These are phyloP conservation scores for Masticophis lateralis DNA, from an alignment of 2,797 vertebrate species.

Conservation along the genomic window DNA sequence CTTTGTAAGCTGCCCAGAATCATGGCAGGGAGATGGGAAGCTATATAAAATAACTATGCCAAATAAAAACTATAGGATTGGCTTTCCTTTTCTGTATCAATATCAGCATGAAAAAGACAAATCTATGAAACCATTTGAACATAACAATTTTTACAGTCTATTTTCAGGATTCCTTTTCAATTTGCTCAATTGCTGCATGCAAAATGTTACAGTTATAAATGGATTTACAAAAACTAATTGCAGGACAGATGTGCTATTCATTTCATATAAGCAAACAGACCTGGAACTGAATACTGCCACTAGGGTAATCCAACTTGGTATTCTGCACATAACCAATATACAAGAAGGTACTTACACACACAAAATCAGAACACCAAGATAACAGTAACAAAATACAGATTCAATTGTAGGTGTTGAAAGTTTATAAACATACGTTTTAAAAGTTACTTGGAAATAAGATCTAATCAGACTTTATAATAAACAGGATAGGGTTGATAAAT, in stretches of 20 bases:
- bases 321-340: neutral
- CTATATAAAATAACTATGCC: neutral
- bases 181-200: conserved; percentile 11
- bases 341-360: neutral
- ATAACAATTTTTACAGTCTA: neutral
- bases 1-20: neutral
- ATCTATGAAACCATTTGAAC: conserved; percentile 22
- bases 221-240: neutral
- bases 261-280: neutral
- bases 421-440: neutral
- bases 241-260: neutral
- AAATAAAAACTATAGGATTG: neutral
- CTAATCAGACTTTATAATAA: neutral
- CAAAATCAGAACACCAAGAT: neutral
- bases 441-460: neutral
- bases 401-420: neutral
- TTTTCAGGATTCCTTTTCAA: conserved; percentile 15
- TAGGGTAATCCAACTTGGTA: neutral
- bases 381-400: neutral
- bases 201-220: conserved; percentile 29
- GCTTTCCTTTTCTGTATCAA: neutral
- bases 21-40: neutral
- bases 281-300: conserved; percentile 7
- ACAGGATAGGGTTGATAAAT: neutral
- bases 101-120: neutral